Evolutionary conservation across 53 echinoderm and acorn worm genomes (phyloP).

Genomic region (Holothuria scabra): DNA sequence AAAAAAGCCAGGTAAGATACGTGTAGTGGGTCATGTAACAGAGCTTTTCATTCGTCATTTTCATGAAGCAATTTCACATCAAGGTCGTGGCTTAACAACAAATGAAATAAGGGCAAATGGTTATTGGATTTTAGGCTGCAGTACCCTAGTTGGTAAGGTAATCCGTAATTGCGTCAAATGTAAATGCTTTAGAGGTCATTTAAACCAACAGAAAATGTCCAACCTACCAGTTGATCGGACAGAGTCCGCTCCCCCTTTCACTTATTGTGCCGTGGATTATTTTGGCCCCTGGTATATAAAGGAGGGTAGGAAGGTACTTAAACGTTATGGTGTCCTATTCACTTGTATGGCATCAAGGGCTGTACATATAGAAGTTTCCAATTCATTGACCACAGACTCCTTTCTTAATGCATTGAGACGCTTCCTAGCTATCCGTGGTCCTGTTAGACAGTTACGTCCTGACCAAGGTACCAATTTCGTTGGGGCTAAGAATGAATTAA

Average conservation of each 20-base stretch:
- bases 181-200: not conserved
- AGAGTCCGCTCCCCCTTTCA: slow-evolving; percentile 54
- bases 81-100: slow-evolving; percentile 30
- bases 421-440: not conserved
- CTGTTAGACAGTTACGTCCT: not conserved
- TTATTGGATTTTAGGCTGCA: slow-evolving; percentile 4
- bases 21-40: slow-evolving; percentile 36
- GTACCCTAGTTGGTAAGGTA: not conserved
- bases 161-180: slow-evolving; percentile 26
- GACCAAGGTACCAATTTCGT: slow-evolving; percentile 29
- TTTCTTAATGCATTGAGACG: not conserved
- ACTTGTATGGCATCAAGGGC: not conserved
- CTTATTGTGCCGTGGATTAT: slow-evolving; percentile 49
- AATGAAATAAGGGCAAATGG: not conserved
- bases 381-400: not conserved
- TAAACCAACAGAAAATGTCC: slow-evolving; percentile 19
- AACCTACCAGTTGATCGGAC: slow-evolving; percentile 44
- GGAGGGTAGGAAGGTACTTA: slow-evolving; percentile 47
- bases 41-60: slow-evolving; percentile 30
- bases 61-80: slow-evolving; percentile 16
- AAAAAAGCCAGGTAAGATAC: no score
- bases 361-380: no score
- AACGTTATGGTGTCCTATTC: slow-evolving; percentile 41
- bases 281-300: slow-evolving; percentile 56
- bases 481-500: not conserved